Evolutionary conservation across 2,113 vertebrate species (phyloP).

Genomic region (Sterrhoptilus dennistouni): DNA sequence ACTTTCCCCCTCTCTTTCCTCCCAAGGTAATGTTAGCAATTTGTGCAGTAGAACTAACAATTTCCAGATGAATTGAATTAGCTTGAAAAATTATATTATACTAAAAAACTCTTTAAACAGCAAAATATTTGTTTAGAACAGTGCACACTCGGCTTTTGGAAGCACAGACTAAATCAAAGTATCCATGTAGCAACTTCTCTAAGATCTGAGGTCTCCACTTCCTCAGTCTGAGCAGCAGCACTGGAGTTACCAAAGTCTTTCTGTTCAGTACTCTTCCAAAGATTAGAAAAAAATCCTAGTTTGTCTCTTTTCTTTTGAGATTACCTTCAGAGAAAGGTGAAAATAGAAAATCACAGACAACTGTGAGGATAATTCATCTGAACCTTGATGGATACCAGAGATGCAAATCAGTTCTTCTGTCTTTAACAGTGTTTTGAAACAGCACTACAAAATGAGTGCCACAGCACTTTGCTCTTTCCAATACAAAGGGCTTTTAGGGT

Average conservation of each 20-base stretch:
- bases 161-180: not conserved
- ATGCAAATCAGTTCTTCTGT: not conserved
- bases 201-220: not conserved
- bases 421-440: not conserved
- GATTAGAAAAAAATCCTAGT: not conserved
- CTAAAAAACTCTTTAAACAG: not conserved
- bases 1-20: not conserved
- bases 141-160: not conserved
- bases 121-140: not conserved
- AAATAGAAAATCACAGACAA: not conserved
- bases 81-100: not conserved
- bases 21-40: not conserved
- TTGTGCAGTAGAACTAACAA: not conserved
- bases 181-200: not conserved
- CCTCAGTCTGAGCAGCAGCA: not conserved
- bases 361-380: not conserved
- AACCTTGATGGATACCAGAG: not conserved
- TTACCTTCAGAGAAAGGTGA: not conserved
- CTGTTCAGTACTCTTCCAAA: not conserved
- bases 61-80: not conserved
- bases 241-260: not conserved
- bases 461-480: not conserved
- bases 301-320: not conserved
- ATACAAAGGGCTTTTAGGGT: not conserved
- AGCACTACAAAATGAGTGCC: not conserved